A percentile compares a stretch with the other conserved stretches of the same genome.
Evolutionary conservation across 2,113 vertebrate genomes (phyloP).

Genomic region (Melanerpes formicivorus): DNA sequence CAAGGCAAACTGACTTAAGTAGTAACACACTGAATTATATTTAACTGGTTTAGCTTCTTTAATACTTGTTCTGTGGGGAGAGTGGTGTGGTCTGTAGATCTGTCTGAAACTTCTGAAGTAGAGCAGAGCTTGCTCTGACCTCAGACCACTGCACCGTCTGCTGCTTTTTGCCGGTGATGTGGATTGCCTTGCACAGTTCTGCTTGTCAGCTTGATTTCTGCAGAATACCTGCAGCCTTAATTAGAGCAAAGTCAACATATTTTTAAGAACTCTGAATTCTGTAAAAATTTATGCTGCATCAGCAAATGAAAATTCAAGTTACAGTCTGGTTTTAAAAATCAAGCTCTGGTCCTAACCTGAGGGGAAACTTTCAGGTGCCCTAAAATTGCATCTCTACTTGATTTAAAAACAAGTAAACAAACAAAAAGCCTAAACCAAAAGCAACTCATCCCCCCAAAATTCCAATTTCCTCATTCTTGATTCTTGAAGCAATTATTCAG

Average conservation of each 20-base stretch:
- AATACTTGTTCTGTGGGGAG: neutral
- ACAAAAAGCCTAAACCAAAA: neutral
- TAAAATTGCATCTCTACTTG: neutral
- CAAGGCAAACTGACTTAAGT: neutral
- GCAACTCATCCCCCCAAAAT: neutral
- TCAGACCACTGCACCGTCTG: neutral
- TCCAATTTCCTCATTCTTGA: accelerated
- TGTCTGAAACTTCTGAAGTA: neutral
- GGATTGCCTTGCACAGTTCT: neutral
- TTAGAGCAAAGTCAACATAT: neutral
- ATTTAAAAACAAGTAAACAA: neutral
- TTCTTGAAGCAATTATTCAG: neutral
- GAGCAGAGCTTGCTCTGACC: neutral
- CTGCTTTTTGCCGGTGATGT: neutral
- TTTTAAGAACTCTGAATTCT: neutral
- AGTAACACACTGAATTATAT: neutral
- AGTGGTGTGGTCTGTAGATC: neutral
- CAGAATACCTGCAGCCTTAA: neutral
- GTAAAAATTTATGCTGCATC: neutral
- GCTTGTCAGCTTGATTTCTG: conserved; percentile 29
- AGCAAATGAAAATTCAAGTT: conserved; percentile 19
- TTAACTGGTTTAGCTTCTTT: neutral
- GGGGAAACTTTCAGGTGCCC: neutral
- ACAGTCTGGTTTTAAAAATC: neutral
- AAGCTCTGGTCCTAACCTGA: neutral